A percentile compares a stretch with the other conserved stretches of the same genome.
Conservation (phyloP, 1,140 invertebrate genomes). For the Rhopalosiphum maidis region DNA sequence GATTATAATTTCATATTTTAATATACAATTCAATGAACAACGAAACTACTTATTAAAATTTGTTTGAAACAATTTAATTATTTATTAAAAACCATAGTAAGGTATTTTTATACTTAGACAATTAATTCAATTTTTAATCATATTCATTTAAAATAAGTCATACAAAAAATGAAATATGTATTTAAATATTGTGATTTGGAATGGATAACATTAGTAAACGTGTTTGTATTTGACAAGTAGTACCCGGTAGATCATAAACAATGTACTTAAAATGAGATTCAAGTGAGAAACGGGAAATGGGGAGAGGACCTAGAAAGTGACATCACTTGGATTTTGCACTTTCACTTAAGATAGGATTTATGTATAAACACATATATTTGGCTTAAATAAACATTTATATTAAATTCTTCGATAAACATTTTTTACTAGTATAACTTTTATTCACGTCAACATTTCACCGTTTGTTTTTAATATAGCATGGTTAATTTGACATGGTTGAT, state of each 20-base stretch:
- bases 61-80: background rate
- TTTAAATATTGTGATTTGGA: background rate
- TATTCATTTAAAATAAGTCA: background rate
- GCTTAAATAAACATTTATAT: background rate
- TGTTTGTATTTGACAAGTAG: conserved; percentile 29
- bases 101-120: background rate
- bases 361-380: conserved; percentile 23
- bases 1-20: background rate
- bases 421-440: background rate
- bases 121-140: background rate
- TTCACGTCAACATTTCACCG: background rate
- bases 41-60: background rate
- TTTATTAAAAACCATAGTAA: background rate
- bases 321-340: background rate
- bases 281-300: background rate
- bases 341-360: conserved; percentile 1
- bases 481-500: background rate
- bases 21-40: background rate
- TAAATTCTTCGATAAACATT: conserved; percentile 1
- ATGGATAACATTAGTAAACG: conserved; percentile 16
- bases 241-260: conserved; percentile 4
- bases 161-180: background rate
- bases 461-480: background rate
- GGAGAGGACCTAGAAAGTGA: background rate
- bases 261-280: background rate